Evolutionary conservation across 1,140 invertebrate genomes (phyloP).

Genomic region (Pseudobourletiella spinata): DNA sequence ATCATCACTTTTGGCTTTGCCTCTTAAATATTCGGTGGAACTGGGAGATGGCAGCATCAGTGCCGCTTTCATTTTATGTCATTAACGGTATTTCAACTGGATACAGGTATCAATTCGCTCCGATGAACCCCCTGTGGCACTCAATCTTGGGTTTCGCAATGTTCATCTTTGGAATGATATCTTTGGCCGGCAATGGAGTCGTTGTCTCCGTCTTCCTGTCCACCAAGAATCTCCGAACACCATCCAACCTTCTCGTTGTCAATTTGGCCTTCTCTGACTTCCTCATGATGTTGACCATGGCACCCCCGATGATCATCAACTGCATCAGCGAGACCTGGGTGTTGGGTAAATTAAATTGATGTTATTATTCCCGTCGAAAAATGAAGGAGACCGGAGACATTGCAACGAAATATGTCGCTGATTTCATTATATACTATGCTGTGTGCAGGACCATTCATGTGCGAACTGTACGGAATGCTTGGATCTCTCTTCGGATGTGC

Average conservation of each 20-base stretch:
- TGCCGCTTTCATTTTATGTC: too few relatives aligned
- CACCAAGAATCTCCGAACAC: constrained; percentile 65
- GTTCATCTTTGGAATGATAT: constrained; percentile 57
- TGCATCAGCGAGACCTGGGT: constrained; percentile 81
- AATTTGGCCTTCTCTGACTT: constrained; percentile 83
- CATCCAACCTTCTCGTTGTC: constrained; percentile 72
- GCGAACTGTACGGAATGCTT: constrained; percentile 66
- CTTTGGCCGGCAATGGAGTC: constrained; percentile 68
- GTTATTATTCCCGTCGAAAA: too few relatives aligned
- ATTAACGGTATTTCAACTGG: too few relatives aligned
- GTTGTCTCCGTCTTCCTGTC: constrained; percentile 75
- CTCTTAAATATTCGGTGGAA: too few relatives aligned
- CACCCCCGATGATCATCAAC: constrained; percentile 74
- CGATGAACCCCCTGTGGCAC: constrained; percentile 69
- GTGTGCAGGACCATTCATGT: constrained; percentile 58
- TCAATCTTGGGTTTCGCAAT: constrained; percentile 65
- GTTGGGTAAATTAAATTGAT: constrained; percentile 52
- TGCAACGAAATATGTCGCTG: too few relatives aligned
- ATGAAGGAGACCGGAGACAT: too few relatives aligned
- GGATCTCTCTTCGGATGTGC: constrained; percentile 69
- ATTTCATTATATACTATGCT: not conserved
- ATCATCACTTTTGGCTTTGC: not conserved
- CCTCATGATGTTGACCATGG: constrained; percentile 74
- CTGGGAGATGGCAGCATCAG: too few relatives aligned
- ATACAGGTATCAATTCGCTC: constrained; percentile 54